A percentile compares a stretch with the other conserved stretches of the same genome.
phyloP scores from a whole-genome alignment of 2,113 vertebrate genomes.

The Rutilus rutilus region DNA sequence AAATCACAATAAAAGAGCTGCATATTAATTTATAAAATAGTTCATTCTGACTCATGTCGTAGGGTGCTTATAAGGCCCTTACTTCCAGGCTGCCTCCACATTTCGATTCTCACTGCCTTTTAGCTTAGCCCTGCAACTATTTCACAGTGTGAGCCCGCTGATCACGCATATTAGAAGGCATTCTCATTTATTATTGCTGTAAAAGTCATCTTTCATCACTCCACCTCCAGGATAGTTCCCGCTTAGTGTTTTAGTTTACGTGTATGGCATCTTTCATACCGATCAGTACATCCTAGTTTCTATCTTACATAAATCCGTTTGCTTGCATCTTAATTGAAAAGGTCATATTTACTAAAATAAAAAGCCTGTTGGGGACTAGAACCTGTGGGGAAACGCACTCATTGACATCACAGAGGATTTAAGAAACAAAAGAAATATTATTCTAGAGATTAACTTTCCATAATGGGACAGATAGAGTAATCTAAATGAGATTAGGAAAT shows the following conservation, averaged over 20 bases:
- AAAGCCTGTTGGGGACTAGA: background rate
- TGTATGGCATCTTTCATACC: background rate
- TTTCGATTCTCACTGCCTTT: background rate
- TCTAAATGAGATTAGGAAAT: conserved; percentile 58
- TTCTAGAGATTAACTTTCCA: conserved; percentile 33
- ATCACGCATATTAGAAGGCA: background rate
- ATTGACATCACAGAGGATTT: background rate
- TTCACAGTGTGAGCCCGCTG: conserved; percentile 56
- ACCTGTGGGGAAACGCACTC: background rate
- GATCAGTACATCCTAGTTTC: background rate
- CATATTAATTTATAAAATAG: no score
- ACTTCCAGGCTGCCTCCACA: background rate
- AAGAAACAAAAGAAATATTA: conserved; percentile 44
- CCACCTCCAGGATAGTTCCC: background rate
- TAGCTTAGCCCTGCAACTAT: background rate
- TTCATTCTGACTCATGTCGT: no score
- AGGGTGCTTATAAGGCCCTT: no score
- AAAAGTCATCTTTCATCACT: conserved; percentile 28
- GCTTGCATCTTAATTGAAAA: no score
- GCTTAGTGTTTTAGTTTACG: background rate
- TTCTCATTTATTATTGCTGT: conserved; percentile 37
- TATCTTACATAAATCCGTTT: no score
- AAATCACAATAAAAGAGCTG: no score
- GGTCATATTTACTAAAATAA: conserved; percentile 13
- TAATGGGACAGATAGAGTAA: background rate